phyloP scores from a whole-genome alignment of 1,140 invertebrate genomes.

The Microplitis demolitor region DNA sequence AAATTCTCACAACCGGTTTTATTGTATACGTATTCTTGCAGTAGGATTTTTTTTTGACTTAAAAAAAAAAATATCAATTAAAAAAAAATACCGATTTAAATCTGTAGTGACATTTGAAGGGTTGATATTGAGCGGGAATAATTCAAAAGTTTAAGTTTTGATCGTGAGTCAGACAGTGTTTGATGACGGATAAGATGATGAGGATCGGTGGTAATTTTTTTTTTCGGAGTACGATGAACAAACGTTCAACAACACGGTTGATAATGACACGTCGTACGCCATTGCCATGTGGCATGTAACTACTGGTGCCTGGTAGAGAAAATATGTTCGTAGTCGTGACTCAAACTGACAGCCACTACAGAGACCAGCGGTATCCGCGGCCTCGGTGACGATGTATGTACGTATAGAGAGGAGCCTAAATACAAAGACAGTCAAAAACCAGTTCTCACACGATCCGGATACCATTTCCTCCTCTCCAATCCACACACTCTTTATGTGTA shows the following conservation, averaged over 20 bases:
- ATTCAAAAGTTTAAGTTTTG: neutral
- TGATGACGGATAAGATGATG: no score
- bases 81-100: no score
- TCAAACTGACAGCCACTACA: conserved; percentile 24
- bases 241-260: neutral
- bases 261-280: conserved; percentile 34
- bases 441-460: no score
- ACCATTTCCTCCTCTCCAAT: no score
- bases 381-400: no score
- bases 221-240: neutral
- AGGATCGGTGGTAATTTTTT: neutral
- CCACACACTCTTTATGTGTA: no score
- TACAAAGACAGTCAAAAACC: no score
- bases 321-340: conserved; percentile 16
- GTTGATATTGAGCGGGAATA: neutral
- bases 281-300: conserved; percentile 49
- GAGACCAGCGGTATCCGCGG: no score
- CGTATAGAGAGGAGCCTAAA: no score
- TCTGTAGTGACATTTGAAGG: no score
- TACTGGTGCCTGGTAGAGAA: conserved; percentile 30
- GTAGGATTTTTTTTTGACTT: neutral
- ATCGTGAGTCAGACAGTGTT: neutral
- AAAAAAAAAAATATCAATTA: neutral
- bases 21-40: neutral
- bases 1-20: conserved; percentile 27